Evolutionary conservation across 2,113 vertebrate species (phyloP).

Genomic region (Prionailurus bengalensis): DNA sequence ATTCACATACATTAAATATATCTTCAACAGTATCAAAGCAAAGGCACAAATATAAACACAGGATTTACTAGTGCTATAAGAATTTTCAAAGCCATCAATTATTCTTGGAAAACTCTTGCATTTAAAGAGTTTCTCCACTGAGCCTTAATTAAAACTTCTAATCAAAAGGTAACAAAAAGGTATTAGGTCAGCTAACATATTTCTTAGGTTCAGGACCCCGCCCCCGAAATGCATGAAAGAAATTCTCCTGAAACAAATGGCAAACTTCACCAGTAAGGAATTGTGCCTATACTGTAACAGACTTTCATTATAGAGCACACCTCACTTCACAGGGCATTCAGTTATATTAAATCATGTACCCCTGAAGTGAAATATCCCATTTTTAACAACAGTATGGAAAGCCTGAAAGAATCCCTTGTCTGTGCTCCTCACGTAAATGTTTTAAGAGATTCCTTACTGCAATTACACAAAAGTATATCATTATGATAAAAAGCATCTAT

Average conservation of each 20-base stretch:
- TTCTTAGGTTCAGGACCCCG: neutral
- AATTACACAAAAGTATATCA: neutral
- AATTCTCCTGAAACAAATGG: constrained; percentile 45
- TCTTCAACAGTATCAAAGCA: neutral
- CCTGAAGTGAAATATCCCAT: neutral
- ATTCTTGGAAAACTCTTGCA: constrained; percentile 18
- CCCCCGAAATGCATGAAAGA: constrained; percentile 41
- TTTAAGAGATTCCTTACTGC: neutral
- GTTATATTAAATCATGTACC: constrained; percentile 24
- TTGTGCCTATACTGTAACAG: neutral
- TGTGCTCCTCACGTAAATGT: neutral
- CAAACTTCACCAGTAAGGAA: constrained; percentile 50
- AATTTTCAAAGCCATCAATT: constrained; percentile 48
- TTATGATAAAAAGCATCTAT: neutral
- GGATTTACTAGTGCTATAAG: constrained; percentile 24
- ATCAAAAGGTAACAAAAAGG: constrained; percentile 55
- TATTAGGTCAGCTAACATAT: constrained; percentile 41
- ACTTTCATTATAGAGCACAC: constrained; percentile 16
- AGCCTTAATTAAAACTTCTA: constrained; percentile 56
- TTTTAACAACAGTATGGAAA: neutral
- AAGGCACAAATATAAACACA: constrained; percentile 63
- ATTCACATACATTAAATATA: neutral
- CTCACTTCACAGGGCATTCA: constrained; percentile 19
- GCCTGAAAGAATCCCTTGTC: neutral
- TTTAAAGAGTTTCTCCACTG: constrained; percentile 44